Conservation (phyloP, 2,888 invertebrate genomes). For the Lacanobia wlatinum region DNA sequence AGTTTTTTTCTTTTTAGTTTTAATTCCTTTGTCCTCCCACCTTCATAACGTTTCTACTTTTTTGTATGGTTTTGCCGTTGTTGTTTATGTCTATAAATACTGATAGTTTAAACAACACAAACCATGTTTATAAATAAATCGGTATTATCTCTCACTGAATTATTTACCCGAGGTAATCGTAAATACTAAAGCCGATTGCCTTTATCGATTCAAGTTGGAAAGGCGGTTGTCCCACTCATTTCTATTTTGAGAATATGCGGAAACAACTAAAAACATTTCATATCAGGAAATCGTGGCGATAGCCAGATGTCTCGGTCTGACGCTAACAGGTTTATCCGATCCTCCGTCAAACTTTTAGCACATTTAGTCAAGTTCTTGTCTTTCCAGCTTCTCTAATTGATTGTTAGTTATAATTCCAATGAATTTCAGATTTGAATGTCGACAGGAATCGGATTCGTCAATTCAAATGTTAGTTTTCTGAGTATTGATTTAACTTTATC, state of each 20-base stretch:
- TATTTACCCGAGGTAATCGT: conserved; percentile 21
- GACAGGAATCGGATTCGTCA: background rate
- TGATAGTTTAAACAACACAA: conserved; percentile 17
- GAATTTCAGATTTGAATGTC: conserved; percentile 1
- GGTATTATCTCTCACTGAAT: conserved; percentile 11
- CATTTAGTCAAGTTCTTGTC: background rate
- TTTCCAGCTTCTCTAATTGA: conserved; percentile 18
- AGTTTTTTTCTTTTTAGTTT: background rate
- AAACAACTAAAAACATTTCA: conserved; percentile 2
- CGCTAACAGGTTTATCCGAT: conserved; percentile 16
- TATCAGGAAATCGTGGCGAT: too few species aligned
- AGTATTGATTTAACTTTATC: conserved; percentile 9
- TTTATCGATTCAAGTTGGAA: too few species aligned
- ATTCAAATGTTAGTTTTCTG: conserved; percentile 18
- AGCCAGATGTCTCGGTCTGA: background rate
- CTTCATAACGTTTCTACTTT: background rate
- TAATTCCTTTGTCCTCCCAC: background rate
- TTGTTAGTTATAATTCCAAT: conserved; percentile 12
- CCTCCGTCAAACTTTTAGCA: conserved; percentile 14
- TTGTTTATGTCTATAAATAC: background rate
- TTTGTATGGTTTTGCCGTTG: background rate
- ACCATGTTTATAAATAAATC: conserved; percentile 21
- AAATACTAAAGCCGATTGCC: background rate
- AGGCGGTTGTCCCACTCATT: too few species aligned
- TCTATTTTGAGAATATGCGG: background rate